A percentile compares a stretch with the other conserved stretches of the same genome.
phyloP scores from a whole-genome alignment of 2,797 vertebrate genomes.

The Enteromius treurensis region DNA sequence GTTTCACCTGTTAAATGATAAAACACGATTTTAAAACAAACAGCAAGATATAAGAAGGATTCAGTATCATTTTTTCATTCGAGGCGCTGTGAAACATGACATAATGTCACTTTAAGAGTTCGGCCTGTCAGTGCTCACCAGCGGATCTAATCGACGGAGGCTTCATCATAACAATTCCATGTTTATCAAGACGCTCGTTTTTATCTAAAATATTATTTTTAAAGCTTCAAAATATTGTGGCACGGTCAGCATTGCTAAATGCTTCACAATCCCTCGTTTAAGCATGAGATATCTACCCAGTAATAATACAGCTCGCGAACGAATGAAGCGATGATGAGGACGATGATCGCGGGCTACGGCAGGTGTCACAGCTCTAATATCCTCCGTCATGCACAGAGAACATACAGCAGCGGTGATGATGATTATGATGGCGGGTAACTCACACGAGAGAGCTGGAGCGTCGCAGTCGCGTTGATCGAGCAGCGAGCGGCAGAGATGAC shows the following conservation, averaged over 20 bases:
- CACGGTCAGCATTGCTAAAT: background rate
- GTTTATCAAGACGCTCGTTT: background rate
- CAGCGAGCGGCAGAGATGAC: background rate
- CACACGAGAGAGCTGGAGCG: background rate
- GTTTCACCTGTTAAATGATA: background rate
- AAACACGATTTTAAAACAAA: background rate
- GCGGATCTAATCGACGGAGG: background rate
- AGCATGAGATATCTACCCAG: background rate
- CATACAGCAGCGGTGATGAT: background rate
- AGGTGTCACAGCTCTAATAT: background rate
- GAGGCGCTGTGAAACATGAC: background rate
- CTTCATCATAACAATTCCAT: background rate
- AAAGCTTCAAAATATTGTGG: background rate
- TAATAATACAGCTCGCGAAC: background rate
- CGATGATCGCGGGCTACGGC: background rate
- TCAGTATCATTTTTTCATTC: background rate
- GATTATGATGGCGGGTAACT: background rate
- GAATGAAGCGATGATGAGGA: background rate
- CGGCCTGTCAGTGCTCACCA: conserved; percentile 19
- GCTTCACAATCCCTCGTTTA: background rate
- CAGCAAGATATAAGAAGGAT: background rate
- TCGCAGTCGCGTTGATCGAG: background rate
- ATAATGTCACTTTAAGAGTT: background rate
- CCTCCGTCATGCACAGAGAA: background rate
- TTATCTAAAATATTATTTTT: background rate